phyloP scores from a whole-genome alignment of 2,113 vertebrate genomes.

The Meriones unguiculatus region DNA sequence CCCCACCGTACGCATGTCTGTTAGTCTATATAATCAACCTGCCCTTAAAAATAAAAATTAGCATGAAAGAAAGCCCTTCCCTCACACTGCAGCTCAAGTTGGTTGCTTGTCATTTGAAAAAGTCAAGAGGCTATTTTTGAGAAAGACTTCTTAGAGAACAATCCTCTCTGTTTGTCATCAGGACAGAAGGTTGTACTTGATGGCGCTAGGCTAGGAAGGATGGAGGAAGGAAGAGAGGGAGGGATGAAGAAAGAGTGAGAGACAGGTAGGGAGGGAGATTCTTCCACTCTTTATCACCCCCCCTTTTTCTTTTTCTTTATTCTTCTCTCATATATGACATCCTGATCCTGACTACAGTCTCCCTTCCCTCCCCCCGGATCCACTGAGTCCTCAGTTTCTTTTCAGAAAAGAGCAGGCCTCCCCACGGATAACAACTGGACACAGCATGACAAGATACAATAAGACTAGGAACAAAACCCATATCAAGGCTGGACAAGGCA shows the following conservation, averaged over 20 bases:
- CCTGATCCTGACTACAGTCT: not conserved
- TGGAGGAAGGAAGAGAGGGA: not conserved
- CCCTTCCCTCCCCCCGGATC: not conserved
- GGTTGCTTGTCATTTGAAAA: not conserved
- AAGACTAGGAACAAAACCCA: not conserved
- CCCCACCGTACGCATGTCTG: not conserved
- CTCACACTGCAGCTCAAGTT: not conserved
- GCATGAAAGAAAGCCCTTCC: not conserved
- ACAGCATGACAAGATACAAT: not conserved
- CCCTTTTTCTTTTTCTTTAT: not conserved
- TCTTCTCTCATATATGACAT: not conserved
- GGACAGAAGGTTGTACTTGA: not conserved
- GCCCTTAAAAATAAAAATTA: not conserved
- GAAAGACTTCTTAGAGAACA: not conserved
- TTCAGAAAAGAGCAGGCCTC: not conserved
- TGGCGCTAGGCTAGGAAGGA: not conserved
- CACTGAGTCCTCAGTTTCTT: not conserved
- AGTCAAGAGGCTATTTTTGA: not conserved
- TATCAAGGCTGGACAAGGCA: not conserved
- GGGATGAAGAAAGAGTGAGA: not conserved
- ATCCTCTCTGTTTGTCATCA: slow-evolving; percentile 33
- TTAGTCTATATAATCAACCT: not conserved
- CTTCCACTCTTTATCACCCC: not conserved
- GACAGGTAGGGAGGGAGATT: no score
- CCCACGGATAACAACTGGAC: not conserved